A percentile compares a stretch with the other conserved stretches of the same genome.
phyloP scores from a whole-genome alignment of 2,113 vertebrate genomes.

The Coryphaenoides rupestris region DNA sequence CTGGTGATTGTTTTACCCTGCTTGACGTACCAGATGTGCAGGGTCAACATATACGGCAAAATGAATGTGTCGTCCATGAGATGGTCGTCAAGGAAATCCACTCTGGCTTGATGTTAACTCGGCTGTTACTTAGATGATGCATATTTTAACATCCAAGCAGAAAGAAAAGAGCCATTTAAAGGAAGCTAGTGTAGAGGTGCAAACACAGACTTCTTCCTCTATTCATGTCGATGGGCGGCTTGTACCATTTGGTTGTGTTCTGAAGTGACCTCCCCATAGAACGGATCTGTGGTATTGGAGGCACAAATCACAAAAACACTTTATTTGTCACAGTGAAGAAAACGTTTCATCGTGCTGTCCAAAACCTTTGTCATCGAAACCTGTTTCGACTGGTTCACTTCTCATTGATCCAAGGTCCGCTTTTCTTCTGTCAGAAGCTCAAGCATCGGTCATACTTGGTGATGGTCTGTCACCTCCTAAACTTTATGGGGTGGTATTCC shows the following conservation, averaged over 20 bases:
- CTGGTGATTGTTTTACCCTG: neutral
- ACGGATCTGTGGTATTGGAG: constrained; percentile 47
- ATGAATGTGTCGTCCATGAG: neutral
- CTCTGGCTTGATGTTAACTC: neutral
- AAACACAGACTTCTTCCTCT: constrained; percentile 37
- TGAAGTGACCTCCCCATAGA: constrained; percentile 69
- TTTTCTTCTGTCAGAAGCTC: constrained; percentile 10
- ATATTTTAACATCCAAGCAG: constrained; percentile 4
- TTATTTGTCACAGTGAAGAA: constrained; percentile 27
- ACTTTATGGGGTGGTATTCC: constrained; percentile 9
- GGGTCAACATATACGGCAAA: neutral
- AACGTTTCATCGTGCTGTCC: constrained; percentile 22
- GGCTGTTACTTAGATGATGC: too few species aligned
- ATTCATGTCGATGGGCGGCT: constrained; percentile 24
- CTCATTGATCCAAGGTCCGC: neutral
- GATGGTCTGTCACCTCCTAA: constrained; percentile 6
- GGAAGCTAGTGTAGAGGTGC: constrained; percentile 33
- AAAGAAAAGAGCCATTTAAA: constrained; percentile 29
- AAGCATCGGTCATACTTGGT: constrained; percentile 2
- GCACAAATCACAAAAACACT: constrained; percentile 26
- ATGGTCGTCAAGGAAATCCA: neutral
- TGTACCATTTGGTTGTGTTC: constrained; percentile 33
- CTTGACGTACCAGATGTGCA: neutral
- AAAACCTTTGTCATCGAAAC: neutral
- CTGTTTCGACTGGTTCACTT: constrained; percentile 1